phyloP scores from a whole-genome alignment of 2,888 invertebrate genomes.

The Corbicula japonica region DNA sequence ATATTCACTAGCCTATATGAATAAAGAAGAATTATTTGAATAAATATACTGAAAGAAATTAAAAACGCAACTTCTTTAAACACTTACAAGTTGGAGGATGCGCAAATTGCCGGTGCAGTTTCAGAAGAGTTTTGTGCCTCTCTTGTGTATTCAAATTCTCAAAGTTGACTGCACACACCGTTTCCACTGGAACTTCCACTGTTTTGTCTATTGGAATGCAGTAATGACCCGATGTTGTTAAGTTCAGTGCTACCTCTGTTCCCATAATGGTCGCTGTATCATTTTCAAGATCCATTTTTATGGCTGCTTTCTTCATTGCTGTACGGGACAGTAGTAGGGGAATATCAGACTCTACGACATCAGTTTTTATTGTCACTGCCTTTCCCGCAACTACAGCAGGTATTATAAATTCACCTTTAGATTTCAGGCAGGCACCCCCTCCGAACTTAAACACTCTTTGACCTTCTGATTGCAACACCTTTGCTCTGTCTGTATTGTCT shows the following conservation, averaged over 20 bases:
- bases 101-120: too few relatives aligned
- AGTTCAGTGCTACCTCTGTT: slow-evolving; percentile 30
- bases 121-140: too few relatives aligned
- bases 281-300: slow-evolving; percentile 50
- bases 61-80: too few relatives aligned
- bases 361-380: slow-evolving; percentile 47
- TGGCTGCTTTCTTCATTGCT: slow-evolving; percentile 10
- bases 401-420: slow-evolving; percentile 33
- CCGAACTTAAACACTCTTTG: slow-evolving; percentile 60
- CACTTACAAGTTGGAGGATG: too few relatives aligned
- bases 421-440: slow-evolving; percentile 42
- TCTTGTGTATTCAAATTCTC: too few relatives aligned
- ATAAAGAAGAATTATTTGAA: too few relatives aligned
- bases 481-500: not conserved
- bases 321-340: slow-evolving; percentile 32
- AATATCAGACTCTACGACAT: slow-evolving; percentile 58
- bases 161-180: too few relatives aligned
- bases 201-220: too few relatives aligned
- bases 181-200: too few relatives aligned
- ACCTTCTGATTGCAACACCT: not conserved
- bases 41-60: too few relatives aligned
- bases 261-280: slow-evolving; percentile 37
- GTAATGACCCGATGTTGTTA: too few relatives aligned
- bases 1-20: too few relatives aligned
- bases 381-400: slow-evolving; percentile 46